Conservation (phyloP, 2,888 invertebrate genomes). For the Pachliopta kotzebuea region DNA sequence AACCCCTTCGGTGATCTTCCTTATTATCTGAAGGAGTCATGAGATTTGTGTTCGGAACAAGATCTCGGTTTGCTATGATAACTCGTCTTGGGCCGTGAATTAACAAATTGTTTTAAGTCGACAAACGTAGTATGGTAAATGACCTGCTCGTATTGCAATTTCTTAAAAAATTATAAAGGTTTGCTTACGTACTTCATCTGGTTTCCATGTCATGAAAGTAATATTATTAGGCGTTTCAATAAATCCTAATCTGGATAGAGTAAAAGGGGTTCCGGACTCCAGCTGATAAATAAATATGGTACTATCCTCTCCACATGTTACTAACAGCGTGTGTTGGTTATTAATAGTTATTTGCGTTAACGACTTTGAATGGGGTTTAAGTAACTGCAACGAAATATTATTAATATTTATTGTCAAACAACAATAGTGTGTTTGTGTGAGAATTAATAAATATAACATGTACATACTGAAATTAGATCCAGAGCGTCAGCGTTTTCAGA, state of each 20-base stretch:
- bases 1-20: too few species aligned
- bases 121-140: too few species aligned
- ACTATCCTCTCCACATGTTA: conserved; percentile 84
- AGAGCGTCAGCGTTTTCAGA: conserved; percentile 55
- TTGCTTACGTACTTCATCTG: conserved; percentile 59
- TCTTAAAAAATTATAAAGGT: background rate
- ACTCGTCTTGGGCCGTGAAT: too few species aligned
- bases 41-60: too few species aligned
- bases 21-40: too few species aligned
- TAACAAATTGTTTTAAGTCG: too few species aligned
- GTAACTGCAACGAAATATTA: conserved; percentile 52
- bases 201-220: conserved; percentile 85
- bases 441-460: too few species aligned
- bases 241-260: conserved; percentile 84
- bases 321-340: conserved; percentile 75
- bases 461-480: conserved; percentile 60
- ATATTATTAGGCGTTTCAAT: conserved; percentile 82
- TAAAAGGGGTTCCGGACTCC: conserved; percentile 55
- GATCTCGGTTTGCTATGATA: too few species aligned
- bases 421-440: too few species aligned
- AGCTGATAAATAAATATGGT: conserved; percentile 85
- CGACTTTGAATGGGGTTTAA: conserved; percentile 85
- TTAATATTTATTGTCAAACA: too few species aligned
- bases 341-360: conserved; percentile 83
- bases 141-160: too few species aligned